Evolutionary conservation across 2,113 vertebrate species (phyloP), one percentile per base, ranked within the genome.

Genomic region (Carlito syrichta): DNA sequence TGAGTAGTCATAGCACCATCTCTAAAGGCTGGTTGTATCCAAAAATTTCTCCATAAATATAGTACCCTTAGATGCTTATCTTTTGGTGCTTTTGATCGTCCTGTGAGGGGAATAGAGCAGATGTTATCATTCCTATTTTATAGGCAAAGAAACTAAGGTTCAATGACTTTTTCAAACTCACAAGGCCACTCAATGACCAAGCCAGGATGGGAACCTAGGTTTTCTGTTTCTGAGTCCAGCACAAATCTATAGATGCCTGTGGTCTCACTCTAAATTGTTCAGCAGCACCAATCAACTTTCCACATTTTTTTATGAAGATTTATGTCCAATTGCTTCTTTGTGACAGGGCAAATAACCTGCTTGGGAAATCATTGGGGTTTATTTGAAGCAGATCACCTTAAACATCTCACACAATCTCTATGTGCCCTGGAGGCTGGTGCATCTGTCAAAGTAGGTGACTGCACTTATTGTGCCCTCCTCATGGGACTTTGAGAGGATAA

Each of bases 1-100:
- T 3, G 1, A 40, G 30, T 17, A 4, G 16, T 32, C 22, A 40
- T 0, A 27, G 20, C 12, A 35, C 32, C 12, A 2, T 35, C 74
- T 68, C 45, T 19, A 13, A 50, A 43, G 32, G 13, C 6, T 78
- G 60, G 20, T 8, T 66, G n/a, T 81, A 16, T 54, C 25, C 35
- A 62, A 32, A 83, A 56, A 54, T 27, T 19, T 17, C n/a, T 76
- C 45, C 35, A 13, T 2, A 38, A 89, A 48, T 6, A 30, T 12
- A 12, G 19, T 58, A 50, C 20, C 4, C 17, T 12, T 2, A 13
- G 40, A 10, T 9, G 38, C 62, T 63, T 50, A 43, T n/a, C 32
- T n/a, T 69, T 23, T 43, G 9, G 52, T 45, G 66, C 23, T 11
- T 56, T 87, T 48, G 22, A 25, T 2, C 25, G n/a, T 25, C 52